phyloP scores from a whole-genome alignment of 2,888 invertebrate genomes.

The Meteorus colon region DNA sequence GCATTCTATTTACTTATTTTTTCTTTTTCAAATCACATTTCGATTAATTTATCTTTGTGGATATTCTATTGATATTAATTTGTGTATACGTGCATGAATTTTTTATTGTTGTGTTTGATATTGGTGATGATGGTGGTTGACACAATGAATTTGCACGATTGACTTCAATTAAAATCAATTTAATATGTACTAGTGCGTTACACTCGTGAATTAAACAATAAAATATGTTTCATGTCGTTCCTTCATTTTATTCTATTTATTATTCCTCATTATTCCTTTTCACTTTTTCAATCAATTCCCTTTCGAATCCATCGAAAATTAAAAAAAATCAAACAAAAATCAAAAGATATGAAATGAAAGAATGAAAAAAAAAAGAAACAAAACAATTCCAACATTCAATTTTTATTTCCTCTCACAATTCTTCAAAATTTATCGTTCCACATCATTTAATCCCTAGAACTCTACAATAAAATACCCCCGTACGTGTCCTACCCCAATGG shows the following conservation, averaged over 20 bases:
- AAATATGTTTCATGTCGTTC: not conserved
- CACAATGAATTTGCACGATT: constrained; percentile 25
- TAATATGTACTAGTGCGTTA: not conserved
- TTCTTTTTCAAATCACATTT: not conserved
- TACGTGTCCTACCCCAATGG: not conserved
- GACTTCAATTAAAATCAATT: constrained; percentile 33
- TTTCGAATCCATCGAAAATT: too few species aligned
- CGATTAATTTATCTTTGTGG: not conserved
- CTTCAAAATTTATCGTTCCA: too few species aligned
- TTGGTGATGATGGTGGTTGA: constrained; percentile 5
- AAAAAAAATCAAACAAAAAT: too few species aligned
- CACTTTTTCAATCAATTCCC: too few species aligned
- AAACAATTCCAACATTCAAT: too few species aligned
- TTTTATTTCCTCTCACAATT: too few species aligned
- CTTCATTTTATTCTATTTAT: too few species aligned
- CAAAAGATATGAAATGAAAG: too few species aligned
- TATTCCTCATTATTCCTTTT: too few species aligned
- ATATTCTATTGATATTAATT: not conserved
- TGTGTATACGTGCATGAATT: not conserved
- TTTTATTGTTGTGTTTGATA: not conserved
- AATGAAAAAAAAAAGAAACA: too few species aligned
- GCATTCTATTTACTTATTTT: not conserved
- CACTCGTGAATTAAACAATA: not conserved
- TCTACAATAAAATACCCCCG: too few species aligned
- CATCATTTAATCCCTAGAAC: too few species aligned